Percentiles rank a stretch among this genome's conserved stretches.
Conservation (phyloP, 2,113 vertebrate species). For the Poicephalus gulielmi region DNA sequence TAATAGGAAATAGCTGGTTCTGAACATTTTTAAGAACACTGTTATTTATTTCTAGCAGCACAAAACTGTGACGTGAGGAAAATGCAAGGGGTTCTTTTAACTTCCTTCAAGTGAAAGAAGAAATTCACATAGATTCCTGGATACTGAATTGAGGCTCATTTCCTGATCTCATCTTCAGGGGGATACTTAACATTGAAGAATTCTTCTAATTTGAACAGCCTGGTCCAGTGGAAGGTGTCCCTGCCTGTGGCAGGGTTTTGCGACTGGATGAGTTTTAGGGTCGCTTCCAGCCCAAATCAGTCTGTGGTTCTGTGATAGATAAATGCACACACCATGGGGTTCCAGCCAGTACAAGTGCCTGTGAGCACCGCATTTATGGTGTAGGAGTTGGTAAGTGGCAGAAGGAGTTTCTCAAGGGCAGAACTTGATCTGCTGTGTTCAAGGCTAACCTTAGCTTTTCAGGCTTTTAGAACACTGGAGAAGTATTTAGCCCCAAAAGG, state of each 20-base stretch:
- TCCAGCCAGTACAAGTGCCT: not conserved
- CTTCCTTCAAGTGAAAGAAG: not conserved
- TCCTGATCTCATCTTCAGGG: not conserved
- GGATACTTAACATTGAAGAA: not conserved
- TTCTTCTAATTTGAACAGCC: not conserved
- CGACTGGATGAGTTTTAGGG: not conserved
- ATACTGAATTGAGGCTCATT: not conserved
- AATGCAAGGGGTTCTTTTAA: not conserved
- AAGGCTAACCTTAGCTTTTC: not conserved
- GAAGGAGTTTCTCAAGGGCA: not conserved
- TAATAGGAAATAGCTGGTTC: not conserved
- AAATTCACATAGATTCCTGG: not conserved
- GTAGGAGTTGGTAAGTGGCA: rapidly evolving
- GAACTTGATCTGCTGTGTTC: not conserved
- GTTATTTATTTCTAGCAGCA: not conserved
- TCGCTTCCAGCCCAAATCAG: not conserved
- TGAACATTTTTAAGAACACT: not conserved
- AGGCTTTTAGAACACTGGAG: not conserved
- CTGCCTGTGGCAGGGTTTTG: too few relatives aligned
- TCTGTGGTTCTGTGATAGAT: not conserved
- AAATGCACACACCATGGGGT: not conserved
- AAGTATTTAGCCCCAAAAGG: not conserved
- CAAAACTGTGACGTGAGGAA: not conserved
- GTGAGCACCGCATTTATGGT: rapidly evolving
- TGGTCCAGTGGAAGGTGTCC: not conserved